Conservation (phyloP, 2,797 vertebrate genomes). For the Halcyon leucocephala region DNA sequence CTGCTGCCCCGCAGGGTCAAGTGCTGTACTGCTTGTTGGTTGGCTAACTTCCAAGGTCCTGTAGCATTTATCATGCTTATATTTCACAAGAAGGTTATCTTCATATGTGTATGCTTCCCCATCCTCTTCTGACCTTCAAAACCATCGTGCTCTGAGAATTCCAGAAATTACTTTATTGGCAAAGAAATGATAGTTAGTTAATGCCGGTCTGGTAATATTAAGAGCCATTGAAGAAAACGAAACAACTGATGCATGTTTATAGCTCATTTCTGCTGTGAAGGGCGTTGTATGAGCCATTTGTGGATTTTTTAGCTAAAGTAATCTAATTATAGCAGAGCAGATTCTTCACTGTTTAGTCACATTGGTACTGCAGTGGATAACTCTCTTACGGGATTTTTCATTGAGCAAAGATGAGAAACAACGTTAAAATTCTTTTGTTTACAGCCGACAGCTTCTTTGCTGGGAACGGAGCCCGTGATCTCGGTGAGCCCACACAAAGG, state of each 20-base stretch:
- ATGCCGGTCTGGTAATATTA: background rate
- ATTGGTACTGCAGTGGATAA: background rate
- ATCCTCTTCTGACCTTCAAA: background rate
- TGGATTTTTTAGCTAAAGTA: background rate
- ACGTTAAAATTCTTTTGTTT: background rate
- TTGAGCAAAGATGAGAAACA: background rate
- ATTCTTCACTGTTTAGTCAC: background rate
- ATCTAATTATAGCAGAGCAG: background rate
- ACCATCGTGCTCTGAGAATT: background rate
- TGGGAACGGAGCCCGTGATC: background rate
- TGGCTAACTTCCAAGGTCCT: background rate
- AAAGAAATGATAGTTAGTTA: background rate
- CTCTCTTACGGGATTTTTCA: background rate
- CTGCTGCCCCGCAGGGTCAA: background rate
- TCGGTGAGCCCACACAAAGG: constrained; percentile 10
- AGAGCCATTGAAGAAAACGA: background rate
- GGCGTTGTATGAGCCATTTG: background rate
- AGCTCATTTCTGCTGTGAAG: background rate
- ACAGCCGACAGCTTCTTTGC: background rate
- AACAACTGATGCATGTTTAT: background rate
- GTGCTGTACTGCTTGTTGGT: background rate
- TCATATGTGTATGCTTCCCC: background rate
- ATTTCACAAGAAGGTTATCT: constrained; percentile 16
- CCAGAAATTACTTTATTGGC: background rate
- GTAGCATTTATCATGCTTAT: background rate